Evolutionary conservation across 2,888 invertebrate species (phyloP).

Genomic region (Colletes collaris): DNA sequence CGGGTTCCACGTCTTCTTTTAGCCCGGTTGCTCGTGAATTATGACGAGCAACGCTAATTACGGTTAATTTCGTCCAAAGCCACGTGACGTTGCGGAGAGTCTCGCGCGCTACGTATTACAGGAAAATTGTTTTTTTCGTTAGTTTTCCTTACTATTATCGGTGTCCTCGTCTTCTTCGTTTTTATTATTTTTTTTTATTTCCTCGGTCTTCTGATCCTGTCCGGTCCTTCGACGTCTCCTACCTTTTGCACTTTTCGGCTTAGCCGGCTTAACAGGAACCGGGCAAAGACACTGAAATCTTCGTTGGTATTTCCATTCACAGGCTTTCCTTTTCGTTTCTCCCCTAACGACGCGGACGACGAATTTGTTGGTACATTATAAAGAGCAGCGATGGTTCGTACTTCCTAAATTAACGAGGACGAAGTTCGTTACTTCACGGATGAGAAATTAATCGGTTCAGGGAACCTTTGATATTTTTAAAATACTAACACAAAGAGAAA

Average conservation of each 20-base stretch:
- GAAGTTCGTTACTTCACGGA: too few species aligned
- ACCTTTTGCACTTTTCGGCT: conserved; percentile 51
- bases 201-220: conserved; percentile 10
- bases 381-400: too few species aligned
- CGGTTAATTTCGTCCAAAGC: conserved; percentile 17
- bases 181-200: not conserved
- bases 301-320: conserved; percentile 11
- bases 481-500: too few species aligned
- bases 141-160: not conserved
- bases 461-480: too few species aligned
- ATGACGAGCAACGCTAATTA: conserved; percentile 26
- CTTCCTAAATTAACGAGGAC: too few species aligned
- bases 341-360: too few species aligned
- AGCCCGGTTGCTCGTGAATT: conserved; percentile 8
- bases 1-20: not conserved
- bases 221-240: conserved; percentile 22
- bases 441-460: too few species aligned
- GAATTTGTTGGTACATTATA: too few species aligned
- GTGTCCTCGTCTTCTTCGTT: not conserved
- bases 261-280: conserved; percentile 54
- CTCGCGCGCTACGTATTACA: not conserved
- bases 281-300: conserved; percentile 48
- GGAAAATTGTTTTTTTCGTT: not conserved
- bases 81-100: too few species aligned
- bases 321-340: not conserved